Evolutionary conservation across 2,797 vertebrate genomes (phyloP).

Genomic region (Cichlasoma orientale): DNA sequence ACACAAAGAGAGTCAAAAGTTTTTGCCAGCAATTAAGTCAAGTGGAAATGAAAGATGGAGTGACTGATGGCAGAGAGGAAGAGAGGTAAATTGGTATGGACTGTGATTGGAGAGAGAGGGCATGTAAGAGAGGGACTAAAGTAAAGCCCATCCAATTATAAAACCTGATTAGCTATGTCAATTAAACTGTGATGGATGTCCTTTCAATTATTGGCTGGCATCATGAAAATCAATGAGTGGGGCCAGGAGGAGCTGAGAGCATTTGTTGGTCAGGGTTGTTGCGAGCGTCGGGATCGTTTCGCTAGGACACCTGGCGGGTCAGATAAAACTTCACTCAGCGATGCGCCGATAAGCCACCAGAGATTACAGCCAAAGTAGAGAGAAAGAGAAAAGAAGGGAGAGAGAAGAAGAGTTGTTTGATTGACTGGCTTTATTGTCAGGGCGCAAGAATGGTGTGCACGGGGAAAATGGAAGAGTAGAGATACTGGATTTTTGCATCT

Average conservation of each 20-base stretch:
- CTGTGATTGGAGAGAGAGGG: slow-evolving; percentile 17
- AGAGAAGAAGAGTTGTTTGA: slow-evolving; percentile 33
- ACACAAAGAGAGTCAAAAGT: slow-evolving; percentile 70
- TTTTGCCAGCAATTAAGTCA: slow-evolving; percentile 62
- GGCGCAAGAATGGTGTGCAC: slow-evolving; percentile 18
- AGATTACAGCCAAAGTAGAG: slow-evolving; percentile 67
- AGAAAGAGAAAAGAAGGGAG: background rate
- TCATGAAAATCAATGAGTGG: slow-evolving; percentile 79
- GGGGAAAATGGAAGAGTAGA: slow-evolving; percentile 17
- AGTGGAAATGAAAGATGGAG: slow-evolving; percentile 57
- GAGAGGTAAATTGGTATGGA: slow-evolving; percentile 38
- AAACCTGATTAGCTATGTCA: slow-evolving; percentile 88
- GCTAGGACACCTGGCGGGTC: slow-evolving; percentile 75
- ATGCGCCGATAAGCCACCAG: slow-evolving; percentile 76
- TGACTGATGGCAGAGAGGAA: slow-evolving; percentile 20
- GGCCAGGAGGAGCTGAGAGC: slow-evolving; percentile 41
- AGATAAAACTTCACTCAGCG: slow-evolving; percentile 77
- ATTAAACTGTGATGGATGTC: slow-evolving; percentile 86
- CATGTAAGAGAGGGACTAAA: slow-evolving; percentile 54
- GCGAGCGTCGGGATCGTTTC: slow-evolving; percentile 58
- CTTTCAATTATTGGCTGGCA: slow-evolving; percentile 80
- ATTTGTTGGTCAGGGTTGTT: slow-evolving; percentile 53
- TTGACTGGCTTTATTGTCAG: slow-evolving; percentile 68
- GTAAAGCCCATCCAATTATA: slow-evolving; percentile 86
- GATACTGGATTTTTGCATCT: slow-evolving; percentile 60